phyloP scores from a whole-genome alignment of 2,797 vertebrate genomes.

The Pangasius larnaudii region DNA sequence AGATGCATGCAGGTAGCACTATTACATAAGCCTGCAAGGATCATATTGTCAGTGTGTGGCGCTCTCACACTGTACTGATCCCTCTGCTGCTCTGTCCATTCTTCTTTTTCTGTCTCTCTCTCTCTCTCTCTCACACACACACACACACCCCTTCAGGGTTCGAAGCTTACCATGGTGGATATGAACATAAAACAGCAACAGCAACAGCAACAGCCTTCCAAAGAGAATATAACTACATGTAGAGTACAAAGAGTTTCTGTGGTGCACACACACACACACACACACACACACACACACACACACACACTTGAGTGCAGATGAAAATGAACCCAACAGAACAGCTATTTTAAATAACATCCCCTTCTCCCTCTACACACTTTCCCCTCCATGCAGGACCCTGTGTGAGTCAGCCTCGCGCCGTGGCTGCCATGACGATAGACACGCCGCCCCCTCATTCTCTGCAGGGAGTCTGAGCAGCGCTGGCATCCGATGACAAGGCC shows the following conservation, averaged over 20 bases:
- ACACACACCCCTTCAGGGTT: slow-evolving; percentile 45
- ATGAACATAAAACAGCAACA: slow-evolving; percentile 50
- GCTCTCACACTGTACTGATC: slow-evolving; percentile 60
- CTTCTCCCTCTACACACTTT: slow-evolving; percentile 38
- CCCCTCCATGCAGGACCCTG: slow-evolving; percentile 43
- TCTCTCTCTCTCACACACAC: slow-evolving; percentile 20
- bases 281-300: not conserved
- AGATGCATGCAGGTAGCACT: slow-evolving; percentile 75
- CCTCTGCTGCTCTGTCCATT: slow-evolving; percentile 40
- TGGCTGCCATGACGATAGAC: slow-evolving; percentile 53
- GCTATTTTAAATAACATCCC: slow-evolving; percentile 35
- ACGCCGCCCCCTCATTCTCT: slow-evolving; percentile 46
- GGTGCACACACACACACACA: not conserved
- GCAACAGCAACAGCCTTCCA: slow-evolving; percentile 37
- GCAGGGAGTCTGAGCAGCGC: slow-evolving; percentile 49
- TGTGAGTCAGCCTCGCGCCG: slow-evolving; percentile 48
- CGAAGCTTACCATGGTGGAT: slow-evolving; percentile 59
- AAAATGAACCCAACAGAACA: slow-evolving; percentile 31
- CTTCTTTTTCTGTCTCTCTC: slow-evolving; percentile 35
- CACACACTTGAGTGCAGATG: slow-evolving; percentile 2
- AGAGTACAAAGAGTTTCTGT: slow-evolving; percentile 19
- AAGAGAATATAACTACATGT: slow-evolving; percentile 8
- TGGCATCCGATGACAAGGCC: slow-evolving; percentile 56
- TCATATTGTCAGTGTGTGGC: slow-evolving; percentile 75
- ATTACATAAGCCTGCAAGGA: slow-evolving; percentile 81